Evolutionary conservation across 2,888 invertebrate genomes (phyloP), one percentile per base, ranked within the genome.

Genomic region (Ceriagrion tenellum): DNA sequence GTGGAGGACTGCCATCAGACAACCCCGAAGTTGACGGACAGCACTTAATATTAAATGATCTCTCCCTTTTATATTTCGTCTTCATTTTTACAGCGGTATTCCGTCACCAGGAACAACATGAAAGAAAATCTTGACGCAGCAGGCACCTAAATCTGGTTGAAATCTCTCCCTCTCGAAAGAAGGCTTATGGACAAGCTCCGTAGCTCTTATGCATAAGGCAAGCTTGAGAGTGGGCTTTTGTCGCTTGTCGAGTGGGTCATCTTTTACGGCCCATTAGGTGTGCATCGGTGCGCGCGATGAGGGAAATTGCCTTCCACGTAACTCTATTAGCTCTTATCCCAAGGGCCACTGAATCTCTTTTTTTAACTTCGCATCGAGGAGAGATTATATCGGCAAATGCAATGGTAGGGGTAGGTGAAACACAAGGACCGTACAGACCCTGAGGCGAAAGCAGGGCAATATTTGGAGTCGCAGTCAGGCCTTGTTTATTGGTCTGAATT

Each of bases 231-330:
- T 69, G 13, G 81, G 69, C 20, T 20, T 93, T 69, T 69, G 10
- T 69, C 26, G 69, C 55, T 47, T 63, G n/a, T 93, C 81, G n/a
- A 47, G 47, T 18, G 47, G 93, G 40, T 40, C 59, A 93, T 69
- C 47, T 63, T 55, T 93, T 69, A 12, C 93, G 74, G 23, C 26
- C 69, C 93, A 93, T 93, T 69, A 47, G 47, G 63, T 93, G 69
- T n/a, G 63, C 93, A 93, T 40, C 47, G 93, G 74, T n/a, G 93
- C 35, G 93, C 35, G 47, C 47, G 93, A 20, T 23, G 74, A 93
- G 63, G 13, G 20, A 40, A 69, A 93, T 74, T 69, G 69, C 47
- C 93, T 16, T 69, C 30, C 20, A 20, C n/a, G 89, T n/a, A 89
- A 89, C 47, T 18, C 89, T 55, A 13, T 89, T 10, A 55, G 55